Evolutionary conservation across 1,140 invertebrate genomes (phyloP), one percentile per base, ranked within the genome.

Genomic region (Leptestheria dahalacensis): DNA sequence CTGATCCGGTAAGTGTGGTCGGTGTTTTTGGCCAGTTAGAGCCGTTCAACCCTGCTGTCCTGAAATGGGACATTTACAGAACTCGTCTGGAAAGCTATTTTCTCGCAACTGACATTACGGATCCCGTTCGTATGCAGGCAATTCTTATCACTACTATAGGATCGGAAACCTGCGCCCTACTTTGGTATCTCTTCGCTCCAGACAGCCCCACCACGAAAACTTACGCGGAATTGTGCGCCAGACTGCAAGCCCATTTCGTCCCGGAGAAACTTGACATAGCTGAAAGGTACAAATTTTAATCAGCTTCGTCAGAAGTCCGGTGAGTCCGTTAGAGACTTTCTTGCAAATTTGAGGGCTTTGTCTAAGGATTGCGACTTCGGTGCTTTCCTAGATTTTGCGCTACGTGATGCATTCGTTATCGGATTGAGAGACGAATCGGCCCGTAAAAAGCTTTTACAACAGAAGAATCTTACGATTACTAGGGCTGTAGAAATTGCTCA

Each of bases 201-300:
- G 48, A 11, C n/a, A 55, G 29, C 12, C 57, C 57, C 2, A 58
- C 47, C 53, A 21, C 18, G 12, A 59, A 57, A 18, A n/a, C 18
- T 57, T 59, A 56, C 18, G 57, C n/a, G 20, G 11, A 59, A 54
- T 20, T 59, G 2, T 2, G 28, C 18, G 28, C 18, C 3, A 57
- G n/a, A n/a, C 18, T 59, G 48, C 12, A 56, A 15, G 49, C 3
- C 12, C 57, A 57, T 59, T 56, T 59, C 18, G 28, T 3, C 18
- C 48, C 18, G 11, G 29, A 59, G 21, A 59, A 21, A 23, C 11
- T 59, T 54, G 57, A 53, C n/a, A 59, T 59, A 12, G 57, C 57
- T 2, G 57, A 59, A n/a, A n/a, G n/a, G n/a, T n/a, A n/a, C n/a
- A n/a, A n/a, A n/a, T n/a, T n/a, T n/a, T n/a, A n/a, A n/a, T n/a